Evolutionary conservation across 2,113 vertebrate species (phyloP).

Genomic region (Rutilus rutilus): DNA sequence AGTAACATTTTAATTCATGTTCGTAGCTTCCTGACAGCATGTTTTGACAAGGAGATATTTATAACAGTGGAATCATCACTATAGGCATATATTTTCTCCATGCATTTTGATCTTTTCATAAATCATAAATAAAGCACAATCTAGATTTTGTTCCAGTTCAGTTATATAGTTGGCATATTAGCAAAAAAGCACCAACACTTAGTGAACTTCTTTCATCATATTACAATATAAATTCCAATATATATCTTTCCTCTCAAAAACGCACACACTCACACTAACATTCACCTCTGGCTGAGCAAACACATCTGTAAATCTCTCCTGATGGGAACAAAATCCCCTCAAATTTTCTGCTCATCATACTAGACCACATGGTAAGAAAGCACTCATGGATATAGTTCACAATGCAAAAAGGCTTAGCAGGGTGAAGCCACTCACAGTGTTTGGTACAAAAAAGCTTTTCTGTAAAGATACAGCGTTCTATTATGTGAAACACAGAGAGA

Average conservation of each 20-base stretch:
- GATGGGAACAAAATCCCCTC: neutral
- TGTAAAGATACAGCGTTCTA: neutral
- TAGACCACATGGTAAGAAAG: constrained; percentile 5
- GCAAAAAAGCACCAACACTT: neutral
- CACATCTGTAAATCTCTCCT: neutral
- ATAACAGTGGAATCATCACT: constrained; percentile 6
- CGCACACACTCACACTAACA: constrained; percentile 16
- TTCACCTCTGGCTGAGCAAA: constrained; percentile 55
- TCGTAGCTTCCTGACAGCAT: neutral
- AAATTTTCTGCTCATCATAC: neutral
- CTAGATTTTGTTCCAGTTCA: constrained; percentile 18
- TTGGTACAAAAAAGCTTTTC: constrained; percentile 34
- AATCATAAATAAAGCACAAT: constrained; percentile 6
- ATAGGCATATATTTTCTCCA: constrained; percentile 1
- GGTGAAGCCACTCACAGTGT: constrained; percentile 42
- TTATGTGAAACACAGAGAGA: neutral
- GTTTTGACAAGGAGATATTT: constrained; percentile 7
- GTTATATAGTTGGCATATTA: constrained; percentile 7
- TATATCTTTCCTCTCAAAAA: neutral
- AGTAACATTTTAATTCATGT: neutral
- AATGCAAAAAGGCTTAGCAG: constrained; percentile 40
- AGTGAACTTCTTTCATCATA: neutral
- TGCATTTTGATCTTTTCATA: neutral
- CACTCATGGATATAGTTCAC: constrained; percentile 11
- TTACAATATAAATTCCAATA: neutral